phyloP scores from a whole-genome alignment of 2,888 invertebrate species.

The Bedellia somnulentella region DNA sequence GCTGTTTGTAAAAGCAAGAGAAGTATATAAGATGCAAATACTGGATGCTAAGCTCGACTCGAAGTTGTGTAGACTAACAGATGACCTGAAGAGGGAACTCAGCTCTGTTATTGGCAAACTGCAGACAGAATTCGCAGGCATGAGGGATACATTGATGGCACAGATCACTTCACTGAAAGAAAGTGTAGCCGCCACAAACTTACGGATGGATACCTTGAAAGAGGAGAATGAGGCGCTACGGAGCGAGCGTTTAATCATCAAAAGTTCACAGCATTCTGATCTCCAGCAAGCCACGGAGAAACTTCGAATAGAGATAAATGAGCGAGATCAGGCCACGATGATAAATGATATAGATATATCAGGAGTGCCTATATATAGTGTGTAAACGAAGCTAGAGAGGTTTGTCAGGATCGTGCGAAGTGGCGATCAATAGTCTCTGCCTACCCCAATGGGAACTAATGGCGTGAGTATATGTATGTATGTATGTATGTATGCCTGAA shows the following conservation, averaged over 20 bases:
- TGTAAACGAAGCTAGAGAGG: no score
- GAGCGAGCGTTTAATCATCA: neutral
- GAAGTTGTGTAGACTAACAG: neutral
- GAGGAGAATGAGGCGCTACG: neutral
- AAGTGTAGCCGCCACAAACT: neutral
- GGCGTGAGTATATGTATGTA: no score
- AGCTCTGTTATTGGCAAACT: neutral
- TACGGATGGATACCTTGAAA: slow-evolving; percentile 1
- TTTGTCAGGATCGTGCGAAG: no score
- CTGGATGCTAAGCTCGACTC: neutral
- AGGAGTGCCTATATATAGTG: no score
- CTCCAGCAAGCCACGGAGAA: neutral
- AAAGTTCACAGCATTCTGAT: neutral
- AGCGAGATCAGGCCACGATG: neutral
- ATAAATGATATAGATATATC: neutral
- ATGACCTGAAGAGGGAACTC: neutral
- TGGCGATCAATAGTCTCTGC: no score
- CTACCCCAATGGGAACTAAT: no score
- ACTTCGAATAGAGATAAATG: neutral
- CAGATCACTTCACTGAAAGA: neutral
- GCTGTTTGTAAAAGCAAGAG: no score
- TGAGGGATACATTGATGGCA: neutral
- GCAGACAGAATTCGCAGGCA: neutral
- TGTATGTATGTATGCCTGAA: no score
- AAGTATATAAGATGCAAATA: neutral